A percentile compares a stretch with the other conserved stretches of the same genome.
Evolutionary conservation across 2,113 vertebrate species (phyloP).

Genomic region (Castor canadensis): DNA sequence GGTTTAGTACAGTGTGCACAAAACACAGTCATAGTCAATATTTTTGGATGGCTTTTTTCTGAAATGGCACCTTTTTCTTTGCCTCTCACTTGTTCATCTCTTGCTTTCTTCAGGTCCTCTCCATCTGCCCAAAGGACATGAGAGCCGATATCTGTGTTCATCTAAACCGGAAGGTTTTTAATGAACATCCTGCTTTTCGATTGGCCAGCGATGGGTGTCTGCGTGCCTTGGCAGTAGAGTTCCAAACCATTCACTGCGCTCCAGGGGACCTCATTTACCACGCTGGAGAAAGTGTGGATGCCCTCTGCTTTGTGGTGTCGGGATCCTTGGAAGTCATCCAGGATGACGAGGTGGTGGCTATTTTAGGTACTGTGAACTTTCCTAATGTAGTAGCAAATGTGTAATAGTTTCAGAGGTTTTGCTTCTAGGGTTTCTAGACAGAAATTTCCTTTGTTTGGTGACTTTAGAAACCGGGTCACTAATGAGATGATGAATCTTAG

Average conservation of each 20-base stretch:
- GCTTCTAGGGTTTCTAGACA: slow-evolving; percentile 46
- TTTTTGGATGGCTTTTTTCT: not conserved
- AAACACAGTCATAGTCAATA: not conserved
- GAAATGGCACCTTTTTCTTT: not conserved
- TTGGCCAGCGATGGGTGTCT: slow-evolving; percentile 97
- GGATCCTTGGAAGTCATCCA: slow-evolving; percentile 99
- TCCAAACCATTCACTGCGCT: slow-evolving; percentile 97
- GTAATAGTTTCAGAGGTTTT: slow-evolving; percentile 20
- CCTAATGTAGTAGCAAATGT: slow-evolving; percentile 21
- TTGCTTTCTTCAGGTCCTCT: slow-evolving; percentile 89
- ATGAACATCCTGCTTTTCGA: slow-evolving; percentile 96
- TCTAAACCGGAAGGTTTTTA: slow-evolving; percentile 97
- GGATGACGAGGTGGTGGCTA: slow-evolving; percentile 98
- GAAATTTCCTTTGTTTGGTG: slow-evolving; percentile 30
- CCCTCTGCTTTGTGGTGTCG: slow-evolving; percentile 97
- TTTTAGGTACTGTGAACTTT: slow-evolving; percentile 90
- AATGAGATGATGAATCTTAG: slow-evolving; percentile 60
- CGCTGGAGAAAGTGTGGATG: slow-evolving; percentile 95
- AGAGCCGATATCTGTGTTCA: slow-evolving; percentile 98
- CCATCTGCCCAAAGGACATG: slow-evolving; percentile 99
- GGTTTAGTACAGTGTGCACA: rapidly evolving
- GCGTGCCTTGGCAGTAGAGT: slow-evolving; percentile 95
- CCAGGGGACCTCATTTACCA: slow-evolving; percentile 98
- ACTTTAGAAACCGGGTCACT: slow-evolving; percentile 57
- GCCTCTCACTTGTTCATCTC: slow-evolving; percentile 7